Conservation (phyloP, 2,113 vertebrate species). For the Tachycineta bicolor region DNA sequence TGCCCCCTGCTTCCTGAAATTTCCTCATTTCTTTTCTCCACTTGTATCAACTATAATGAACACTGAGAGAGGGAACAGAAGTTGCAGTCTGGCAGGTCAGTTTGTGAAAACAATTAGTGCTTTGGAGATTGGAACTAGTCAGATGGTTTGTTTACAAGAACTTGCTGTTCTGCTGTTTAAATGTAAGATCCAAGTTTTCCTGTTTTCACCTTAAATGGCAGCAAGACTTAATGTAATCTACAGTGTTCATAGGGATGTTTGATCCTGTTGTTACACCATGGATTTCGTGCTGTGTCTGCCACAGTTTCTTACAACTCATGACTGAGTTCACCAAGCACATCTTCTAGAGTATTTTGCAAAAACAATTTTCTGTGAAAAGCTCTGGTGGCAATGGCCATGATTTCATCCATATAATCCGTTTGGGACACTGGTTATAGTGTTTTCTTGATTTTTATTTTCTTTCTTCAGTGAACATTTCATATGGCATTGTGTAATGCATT, state of each 20-base stretch:
- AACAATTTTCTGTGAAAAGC: neutral
- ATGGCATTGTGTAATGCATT: neutral
- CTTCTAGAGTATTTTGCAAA: neutral
- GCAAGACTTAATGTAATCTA: neutral
- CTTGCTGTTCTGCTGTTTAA: slow-evolving; percentile 9
- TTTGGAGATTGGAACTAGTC: neutral
- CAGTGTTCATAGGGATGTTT: neutral
- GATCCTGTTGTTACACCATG: neutral
- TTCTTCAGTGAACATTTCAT: neutral
- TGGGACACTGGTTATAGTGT: neutral
- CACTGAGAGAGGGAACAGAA: neutral
- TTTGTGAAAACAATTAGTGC: slow-evolving; percentile 17
- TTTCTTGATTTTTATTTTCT: neutral
- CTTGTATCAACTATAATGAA: neutral
- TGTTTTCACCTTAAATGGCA: slow-evolving; percentile 8
- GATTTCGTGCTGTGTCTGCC: neutral
- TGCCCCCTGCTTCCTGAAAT: neutral
- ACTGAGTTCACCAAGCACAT: neutral
- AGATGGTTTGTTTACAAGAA: slow-evolving; percentile 34
- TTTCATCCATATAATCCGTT: neutral
- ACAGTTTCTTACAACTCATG: neutral
- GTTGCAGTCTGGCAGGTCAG: neutral
- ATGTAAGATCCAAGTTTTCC: slow-evolving; percentile 1
- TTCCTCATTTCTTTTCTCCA: neutral
- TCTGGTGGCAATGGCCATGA: neutral